These are phyloP conservation scores for Petrocephalus sullivani DNA, from an alignment of 2,797 vertebrate genomes.

Conservation along the genomic window DNA sequence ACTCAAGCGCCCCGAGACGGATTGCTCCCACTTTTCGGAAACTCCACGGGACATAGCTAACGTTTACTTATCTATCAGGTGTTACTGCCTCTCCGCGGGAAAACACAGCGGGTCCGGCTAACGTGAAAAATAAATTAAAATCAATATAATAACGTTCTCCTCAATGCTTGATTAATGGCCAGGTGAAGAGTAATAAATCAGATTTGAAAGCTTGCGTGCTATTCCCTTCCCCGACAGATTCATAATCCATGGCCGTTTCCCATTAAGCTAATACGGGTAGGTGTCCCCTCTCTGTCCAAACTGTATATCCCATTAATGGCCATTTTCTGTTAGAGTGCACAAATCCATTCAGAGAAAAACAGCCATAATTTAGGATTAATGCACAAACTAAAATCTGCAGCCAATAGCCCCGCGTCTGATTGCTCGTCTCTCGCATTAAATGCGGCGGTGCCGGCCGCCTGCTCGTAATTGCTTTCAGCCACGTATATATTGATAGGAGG, in stretches of 20 bases:
- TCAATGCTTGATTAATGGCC: conserved; percentile 62
- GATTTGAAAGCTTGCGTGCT: conserved; percentile 72
- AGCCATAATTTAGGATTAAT: conserved; percentile 94
- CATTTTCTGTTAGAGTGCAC: conserved; percentile 99
- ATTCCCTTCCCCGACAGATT: conserved; percentile 64
- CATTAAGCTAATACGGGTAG: conserved; percentile 73
- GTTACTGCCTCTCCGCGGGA: background rate
- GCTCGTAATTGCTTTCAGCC: background rate
- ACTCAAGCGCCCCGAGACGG: background rate
- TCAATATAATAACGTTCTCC: conserved; percentile 73
- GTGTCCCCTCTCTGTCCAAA: conserved; percentile 82
- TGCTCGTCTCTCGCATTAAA: conserved; percentile 73
- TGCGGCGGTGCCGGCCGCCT: background rate
- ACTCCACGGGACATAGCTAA: background rate
- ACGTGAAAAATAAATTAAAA: conserved; percentile 66
- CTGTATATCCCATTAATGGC: conserved; percentile 89
- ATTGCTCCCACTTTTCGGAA: background rate
- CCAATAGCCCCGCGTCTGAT: conserved; percentile 80
- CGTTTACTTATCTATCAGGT: background rate
- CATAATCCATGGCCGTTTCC: conserved; percentile 65
- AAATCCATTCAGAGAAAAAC: conserved; percentile 94
- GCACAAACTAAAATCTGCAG: conserved; percentile 66
- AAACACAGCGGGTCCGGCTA: background rate
- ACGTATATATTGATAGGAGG: conserved; percentile 2
- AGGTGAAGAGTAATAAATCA: conserved; percentile 58